Conservation (phyloP, 2,888 invertebrate genomes). For the Myathropa florea region DNA sequence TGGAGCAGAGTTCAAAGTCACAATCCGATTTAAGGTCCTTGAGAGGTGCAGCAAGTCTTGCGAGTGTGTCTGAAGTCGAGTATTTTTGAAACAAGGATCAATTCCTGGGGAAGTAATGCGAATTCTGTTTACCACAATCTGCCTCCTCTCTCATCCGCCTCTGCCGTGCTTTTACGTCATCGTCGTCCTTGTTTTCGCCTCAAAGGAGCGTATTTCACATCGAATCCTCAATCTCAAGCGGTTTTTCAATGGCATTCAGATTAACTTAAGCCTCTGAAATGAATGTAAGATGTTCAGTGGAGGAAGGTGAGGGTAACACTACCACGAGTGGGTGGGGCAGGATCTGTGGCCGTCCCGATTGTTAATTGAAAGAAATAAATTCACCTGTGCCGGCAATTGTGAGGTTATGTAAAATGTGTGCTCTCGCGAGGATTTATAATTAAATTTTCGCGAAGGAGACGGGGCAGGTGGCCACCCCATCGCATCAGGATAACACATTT, state of each 20-base stretch:
- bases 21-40: constrained; percentile 14
- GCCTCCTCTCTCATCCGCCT: background rate
- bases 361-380: constrained; percentile 57
- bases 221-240: background rate
- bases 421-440: constrained; percentile 40
- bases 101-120: background rate
- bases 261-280: background rate
- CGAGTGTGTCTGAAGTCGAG: background rate
- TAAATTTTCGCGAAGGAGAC: constrained; percentile 21
- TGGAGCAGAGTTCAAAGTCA: background rate
- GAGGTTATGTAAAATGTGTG: constrained; percentile 18
- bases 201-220: background rate
- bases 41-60: background rate
- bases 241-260: background rate
- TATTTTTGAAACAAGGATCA: background rate
- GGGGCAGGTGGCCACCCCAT: background rate
- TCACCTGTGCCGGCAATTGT: constrained; percentile 29
- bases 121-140: background rate
- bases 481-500: constrained; percentile 22
- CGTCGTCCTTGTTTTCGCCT: background rate
- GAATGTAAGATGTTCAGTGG: background rate
- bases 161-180: background rate
- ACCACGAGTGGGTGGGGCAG: background rate
- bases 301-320: background rate
- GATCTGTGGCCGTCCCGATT: constrained; percentile 2